Evolutionary conservation across 2,888 invertebrate genomes (phyloP).

Genomic region (Villa cingulata): DNA sequence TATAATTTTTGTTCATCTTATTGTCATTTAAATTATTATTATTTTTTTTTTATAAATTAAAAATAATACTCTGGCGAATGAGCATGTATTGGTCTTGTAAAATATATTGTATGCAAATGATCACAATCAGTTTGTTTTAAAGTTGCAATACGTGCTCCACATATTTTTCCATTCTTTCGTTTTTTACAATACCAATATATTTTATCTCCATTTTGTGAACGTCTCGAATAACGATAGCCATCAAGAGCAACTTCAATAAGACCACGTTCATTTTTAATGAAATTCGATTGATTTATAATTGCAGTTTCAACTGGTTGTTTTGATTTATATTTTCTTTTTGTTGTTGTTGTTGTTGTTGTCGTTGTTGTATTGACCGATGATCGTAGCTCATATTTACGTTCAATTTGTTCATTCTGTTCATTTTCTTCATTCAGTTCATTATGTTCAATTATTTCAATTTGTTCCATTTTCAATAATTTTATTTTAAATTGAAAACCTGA

Average conservation of each 20-base stretch:
- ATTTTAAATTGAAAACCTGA: no score
- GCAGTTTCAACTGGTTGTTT: background rate
- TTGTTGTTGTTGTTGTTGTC: background rate
- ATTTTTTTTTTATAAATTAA: no score
- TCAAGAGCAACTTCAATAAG: constrained; percentile 8
- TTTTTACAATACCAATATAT: constrained; percentile 16
- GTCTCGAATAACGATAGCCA: constrained; percentile 11
- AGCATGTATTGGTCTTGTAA: constrained; percentile 13
- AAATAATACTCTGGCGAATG: constrained; percentile 10
- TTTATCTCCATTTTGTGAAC: background rate
- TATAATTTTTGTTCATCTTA: no score
- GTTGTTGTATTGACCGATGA: no score
- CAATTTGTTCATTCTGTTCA: no score
- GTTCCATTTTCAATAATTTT: no score
- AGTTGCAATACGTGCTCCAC: constrained; percentile 11
- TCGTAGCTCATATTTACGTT: no score
- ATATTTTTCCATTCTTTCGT: constrained; percentile 1
- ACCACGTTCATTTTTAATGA: constrained; percentile 14
- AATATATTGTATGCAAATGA: constrained; percentile 9
- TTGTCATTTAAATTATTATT: no score
- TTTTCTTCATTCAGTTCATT: no score
- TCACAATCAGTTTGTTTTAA: constrained; percentile 3
- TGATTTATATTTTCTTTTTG: background rate
- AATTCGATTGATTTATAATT: constrained; percentile 6
- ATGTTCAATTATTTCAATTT: no score